Evolutionary conservation across 2,797 vertebrate species (phyloP).

Genomic region (Catharus ustulatus): DNA sequence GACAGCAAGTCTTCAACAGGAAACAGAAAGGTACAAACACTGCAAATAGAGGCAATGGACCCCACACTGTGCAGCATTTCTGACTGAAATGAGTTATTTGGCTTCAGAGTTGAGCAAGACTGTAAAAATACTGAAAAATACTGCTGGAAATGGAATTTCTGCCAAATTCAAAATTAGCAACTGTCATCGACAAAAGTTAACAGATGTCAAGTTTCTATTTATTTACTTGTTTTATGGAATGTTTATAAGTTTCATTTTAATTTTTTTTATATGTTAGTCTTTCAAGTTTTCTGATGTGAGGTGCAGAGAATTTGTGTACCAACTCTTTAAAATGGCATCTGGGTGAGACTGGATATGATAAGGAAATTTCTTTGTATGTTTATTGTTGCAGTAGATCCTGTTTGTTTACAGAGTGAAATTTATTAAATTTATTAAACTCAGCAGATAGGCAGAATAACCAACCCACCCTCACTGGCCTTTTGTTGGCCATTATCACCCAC

Average conservation of each 20-base stretch:
- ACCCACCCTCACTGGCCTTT: neutral
- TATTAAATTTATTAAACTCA: neutral
- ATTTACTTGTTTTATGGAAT: neutral
- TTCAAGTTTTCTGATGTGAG: neutral
- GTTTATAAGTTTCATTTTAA: neutral
- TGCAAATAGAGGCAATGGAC: neutral
- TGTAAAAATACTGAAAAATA: neutral
- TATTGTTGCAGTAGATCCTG: neutral
- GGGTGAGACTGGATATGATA: neutral
- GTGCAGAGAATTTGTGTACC: neutral
- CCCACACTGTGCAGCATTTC: neutral
- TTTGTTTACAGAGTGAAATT: neutral
- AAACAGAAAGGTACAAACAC: neutral
- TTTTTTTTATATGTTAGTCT: neutral
- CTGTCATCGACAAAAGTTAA: neutral
- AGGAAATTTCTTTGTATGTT: neutral
- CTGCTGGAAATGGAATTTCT: neutral
- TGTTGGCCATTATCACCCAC: neutral
- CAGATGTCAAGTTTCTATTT: constrained; percentile 36
- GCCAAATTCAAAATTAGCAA: constrained; percentile 27
- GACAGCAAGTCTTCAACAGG: neutral
- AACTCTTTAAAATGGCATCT: neutral
- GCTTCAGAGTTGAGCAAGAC: neutral
- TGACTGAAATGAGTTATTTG: neutral
- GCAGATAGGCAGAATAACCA: neutral